Evolutionary conservation across 2,888 invertebrate species (phyloP).

Genomic region (Chymomyza caudatula): DNA sequence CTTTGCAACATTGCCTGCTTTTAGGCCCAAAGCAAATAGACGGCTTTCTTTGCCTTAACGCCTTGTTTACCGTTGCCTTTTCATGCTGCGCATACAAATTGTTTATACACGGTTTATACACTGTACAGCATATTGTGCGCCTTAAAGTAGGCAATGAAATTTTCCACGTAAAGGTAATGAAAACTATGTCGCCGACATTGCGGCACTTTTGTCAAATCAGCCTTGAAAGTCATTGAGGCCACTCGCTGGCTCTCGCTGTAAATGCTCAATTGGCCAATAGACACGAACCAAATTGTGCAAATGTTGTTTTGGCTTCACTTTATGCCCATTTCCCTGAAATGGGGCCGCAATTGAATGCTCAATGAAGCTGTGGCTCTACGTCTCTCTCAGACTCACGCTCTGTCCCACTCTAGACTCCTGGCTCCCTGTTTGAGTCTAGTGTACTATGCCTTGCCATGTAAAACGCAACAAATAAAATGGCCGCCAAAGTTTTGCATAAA

Average conservation of each 20-base stretch:
- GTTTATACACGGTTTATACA: conserved; percentile 48
- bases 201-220: conserved; percentile 50
- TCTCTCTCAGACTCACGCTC: not conserved
- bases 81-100: conserved; percentile 10
- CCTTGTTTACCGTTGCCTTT: conserved; percentile 32
- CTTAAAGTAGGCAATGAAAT: conserved; percentile 58
- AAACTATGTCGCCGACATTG: conserved; percentile 39
- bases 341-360: conserved; percentile 64
- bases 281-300: not conserved
- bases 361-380: conserved; percentile 45
- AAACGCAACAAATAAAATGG: not conserved
- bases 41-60: conserved; percentile 54
- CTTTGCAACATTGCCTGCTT: conserved; percentile 21
- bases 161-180: conserved; percentile 36
- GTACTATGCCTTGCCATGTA: not conserved
- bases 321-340: conserved; percentile 53
- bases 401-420: too few species aligned
- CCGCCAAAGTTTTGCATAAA: conserved; percentile 46
- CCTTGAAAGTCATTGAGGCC: conserved; percentile 13
- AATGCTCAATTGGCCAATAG: conserved; percentile 60
- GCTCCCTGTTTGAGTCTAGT: not conserved
- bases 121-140: conserved; percentile 53
- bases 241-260: conserved; percentile 30
- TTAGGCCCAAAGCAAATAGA: too few species aligned
- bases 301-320: conserved; percentile 31